Base-by-base conservation (phyloP, 2,113 vertebrate genomes). In the Melospiza georgiana region DNA sequence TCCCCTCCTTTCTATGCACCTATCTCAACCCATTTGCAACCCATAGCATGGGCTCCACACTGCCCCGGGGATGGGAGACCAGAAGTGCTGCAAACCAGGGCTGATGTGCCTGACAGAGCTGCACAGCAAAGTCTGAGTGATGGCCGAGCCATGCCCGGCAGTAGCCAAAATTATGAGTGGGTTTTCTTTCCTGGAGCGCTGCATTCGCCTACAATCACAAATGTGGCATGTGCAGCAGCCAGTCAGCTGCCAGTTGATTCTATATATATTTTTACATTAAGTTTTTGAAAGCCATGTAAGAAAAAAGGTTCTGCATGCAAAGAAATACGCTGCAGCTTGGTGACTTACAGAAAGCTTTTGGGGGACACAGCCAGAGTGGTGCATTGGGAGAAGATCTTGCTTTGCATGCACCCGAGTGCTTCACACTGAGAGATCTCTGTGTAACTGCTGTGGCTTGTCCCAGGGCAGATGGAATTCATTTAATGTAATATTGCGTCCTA, bases 21-120 rank as follows among this genome's bases (percentile, higher is more conserved):
- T 94, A 85, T 69, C 69, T 93, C 78, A 91, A 57, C 16, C 52
- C 49, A 46, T 92, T 80, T 85, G 72, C 79, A 73, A 93, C 80
- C 67, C 0, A 0, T 15, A 44, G 55, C 2, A 0, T 69, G 0
- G 1, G 54, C 74, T 62, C 71, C 37, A 3, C 0, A 1, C 51
- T 55, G 83, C 94, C 90, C 59, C 15, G 0, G 90, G 88, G 79
- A 7, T 24, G 46, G 58, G 79, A 95, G 72, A 90, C 44, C 43
- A 62, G 90, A 94, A 87, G 92, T 86, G 94, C 90, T 92, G 85
- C 90, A 93, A 87, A 88, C 82, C 88, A 69, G 82, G 94, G 54
- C 67, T 95, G 96, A 94, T 95, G 90, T 62, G 83, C 79, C 94
- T 92, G 90, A 94, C 92, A 96, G 76, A 86, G 78, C 85, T 54